Evolutionary conservation across 2,797 vertebrate species (phyloP).

Genomic region (Muscicapa striata): DNA sequence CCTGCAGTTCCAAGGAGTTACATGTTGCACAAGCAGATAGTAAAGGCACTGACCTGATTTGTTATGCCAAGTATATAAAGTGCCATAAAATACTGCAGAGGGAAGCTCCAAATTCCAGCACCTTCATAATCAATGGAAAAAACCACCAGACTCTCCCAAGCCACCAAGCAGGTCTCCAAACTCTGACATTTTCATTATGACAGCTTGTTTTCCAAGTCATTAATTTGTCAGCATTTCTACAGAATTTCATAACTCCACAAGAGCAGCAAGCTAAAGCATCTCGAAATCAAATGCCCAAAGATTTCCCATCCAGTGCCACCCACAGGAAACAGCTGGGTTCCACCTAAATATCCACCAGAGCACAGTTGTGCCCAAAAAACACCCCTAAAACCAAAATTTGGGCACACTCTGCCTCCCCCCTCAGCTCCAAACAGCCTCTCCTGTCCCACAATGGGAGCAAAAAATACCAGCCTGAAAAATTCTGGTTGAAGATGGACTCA

Average conservation of each 20-base stretch:
- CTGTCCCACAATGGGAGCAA: background rate
- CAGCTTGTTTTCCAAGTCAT: constrained; percentile 30
- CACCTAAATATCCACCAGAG: background rate
- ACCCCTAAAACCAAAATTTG: background rate
- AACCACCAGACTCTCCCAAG: background rate
- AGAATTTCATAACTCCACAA: background rate
- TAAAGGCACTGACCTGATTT: background rate
- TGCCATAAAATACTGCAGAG: constrained; percentile 1
- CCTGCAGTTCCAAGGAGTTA: background rate
- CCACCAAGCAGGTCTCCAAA: background rate
- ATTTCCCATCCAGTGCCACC: background rate
- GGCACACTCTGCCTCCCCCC: accelerated
- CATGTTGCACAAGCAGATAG: constrained; percentile 21
- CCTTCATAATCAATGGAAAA: background rate
- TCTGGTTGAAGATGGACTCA: background rate
- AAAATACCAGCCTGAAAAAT: background rate
- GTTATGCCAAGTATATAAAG: background rate
- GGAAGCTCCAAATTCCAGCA: constrained; percentile 11
- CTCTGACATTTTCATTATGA: constrained; percentile 10
- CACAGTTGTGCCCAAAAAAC: accelerated
- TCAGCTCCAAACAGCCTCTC: background rate
- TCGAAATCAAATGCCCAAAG: background rate
- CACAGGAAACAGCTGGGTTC: background rate
- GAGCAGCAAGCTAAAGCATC: background rate
- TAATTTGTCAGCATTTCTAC: constrained; percentile 4